phyloP scores from a whole-genome alignment of 2,888 invertebrate species.

The Erynnis tages region DNA sequence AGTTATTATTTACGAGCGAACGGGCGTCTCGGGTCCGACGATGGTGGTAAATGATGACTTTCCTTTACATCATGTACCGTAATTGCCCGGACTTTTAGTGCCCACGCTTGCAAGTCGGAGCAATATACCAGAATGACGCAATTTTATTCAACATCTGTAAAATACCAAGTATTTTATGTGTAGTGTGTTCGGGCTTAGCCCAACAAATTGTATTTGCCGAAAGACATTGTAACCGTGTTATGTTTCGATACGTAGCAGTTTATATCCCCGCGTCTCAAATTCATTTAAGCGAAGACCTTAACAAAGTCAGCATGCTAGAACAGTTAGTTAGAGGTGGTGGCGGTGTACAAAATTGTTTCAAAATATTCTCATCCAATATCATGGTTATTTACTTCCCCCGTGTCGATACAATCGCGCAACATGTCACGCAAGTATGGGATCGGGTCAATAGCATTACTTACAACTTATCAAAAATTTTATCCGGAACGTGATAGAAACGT shows the following conservation, averaged over 20 bases:
- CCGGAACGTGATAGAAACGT: constrained; percentile 23
- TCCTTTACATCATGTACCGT: constrained; percentile 1
- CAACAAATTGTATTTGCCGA: constrained; percentile 3
- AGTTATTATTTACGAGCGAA: constrained; percentile 65
- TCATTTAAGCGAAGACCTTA: neutral
- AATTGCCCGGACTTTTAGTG: neutral
- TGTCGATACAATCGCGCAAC: neutral
- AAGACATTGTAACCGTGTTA: constrained; percentile 6
- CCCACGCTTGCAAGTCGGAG: neutral
- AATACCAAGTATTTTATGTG: neutral
- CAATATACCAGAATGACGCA: neutral
- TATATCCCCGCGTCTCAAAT: constrained; percentile 1
- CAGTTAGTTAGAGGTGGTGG: no score
- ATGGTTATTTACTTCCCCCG: neutral
- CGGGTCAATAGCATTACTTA: constrained; percentile 10
- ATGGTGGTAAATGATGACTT: constrained; percentile 14
- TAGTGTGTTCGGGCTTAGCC: neutral
- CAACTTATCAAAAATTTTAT: constrained; percentile 17
- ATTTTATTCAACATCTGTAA: neutral
- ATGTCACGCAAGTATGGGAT: neutral
- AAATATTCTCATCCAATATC: neutral
- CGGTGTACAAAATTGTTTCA: neutral
- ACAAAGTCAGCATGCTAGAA: neutral
- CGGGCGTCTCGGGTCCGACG: constrained; percentile 11
- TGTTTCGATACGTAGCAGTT: constrained; percentile 5